Conservation (phyloP, 2,113 vertebrate genomes). For the Gobio gobio region DNA sequence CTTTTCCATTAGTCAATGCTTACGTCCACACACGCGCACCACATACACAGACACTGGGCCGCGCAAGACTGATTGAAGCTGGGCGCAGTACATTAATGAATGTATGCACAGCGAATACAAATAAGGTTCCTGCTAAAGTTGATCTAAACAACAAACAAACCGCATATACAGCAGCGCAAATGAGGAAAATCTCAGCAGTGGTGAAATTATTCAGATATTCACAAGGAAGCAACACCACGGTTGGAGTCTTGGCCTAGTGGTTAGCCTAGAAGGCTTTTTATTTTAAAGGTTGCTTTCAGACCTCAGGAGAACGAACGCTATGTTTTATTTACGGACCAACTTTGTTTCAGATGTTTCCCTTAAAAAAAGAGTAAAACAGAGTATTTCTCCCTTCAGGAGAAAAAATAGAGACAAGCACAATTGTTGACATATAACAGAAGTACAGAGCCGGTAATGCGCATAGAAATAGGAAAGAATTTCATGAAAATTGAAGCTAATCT, state of each 20-base stretch:
- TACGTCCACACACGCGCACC: constrained; percentile 31
- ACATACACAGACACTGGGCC: constrained; percentile 33
- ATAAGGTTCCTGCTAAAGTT: constrained; percentile 44
- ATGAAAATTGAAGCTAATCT: not conserved
- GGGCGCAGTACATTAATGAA: constrained; percentile 45
- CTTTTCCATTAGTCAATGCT: constrained; percentile 46
- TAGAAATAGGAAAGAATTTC: not conserved
- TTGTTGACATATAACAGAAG: not conserved
- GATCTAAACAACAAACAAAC: constrained; percentile 44
- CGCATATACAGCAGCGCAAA: not conserved
- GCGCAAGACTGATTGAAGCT: constrained; percentile 49
- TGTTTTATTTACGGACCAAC: not conserved
- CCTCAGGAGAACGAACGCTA: not conserved
- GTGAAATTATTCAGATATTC: constrained; percentile 2
- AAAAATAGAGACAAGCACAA: not conserved
- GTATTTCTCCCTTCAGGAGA: not conserved
- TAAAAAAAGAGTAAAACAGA: not conserved
- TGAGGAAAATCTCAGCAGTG: not conserved
- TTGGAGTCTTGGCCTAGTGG: not conserved
- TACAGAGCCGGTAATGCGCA: not conserved
- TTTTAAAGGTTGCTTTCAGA: constrained; percentile 5
- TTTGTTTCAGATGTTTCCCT: not conserved
- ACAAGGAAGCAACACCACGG: not conserved
- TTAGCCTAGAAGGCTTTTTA: not conserved
- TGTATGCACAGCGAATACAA: constrained; percentile 47